Conservation (phyloP, 2,113 vertebrate genomes). For the Xyrauchen texanus region DNA sequence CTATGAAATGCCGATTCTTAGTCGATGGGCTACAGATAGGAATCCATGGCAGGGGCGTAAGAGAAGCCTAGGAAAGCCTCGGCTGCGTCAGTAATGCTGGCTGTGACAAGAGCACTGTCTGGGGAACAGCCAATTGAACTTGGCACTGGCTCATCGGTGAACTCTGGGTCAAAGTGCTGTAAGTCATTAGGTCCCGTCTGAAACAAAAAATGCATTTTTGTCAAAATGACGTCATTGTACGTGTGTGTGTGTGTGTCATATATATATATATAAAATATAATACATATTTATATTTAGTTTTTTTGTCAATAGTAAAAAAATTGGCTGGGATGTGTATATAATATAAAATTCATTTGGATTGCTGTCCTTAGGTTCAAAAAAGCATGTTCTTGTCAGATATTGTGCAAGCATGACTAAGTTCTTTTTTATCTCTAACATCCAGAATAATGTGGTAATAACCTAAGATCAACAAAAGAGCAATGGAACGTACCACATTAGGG, state of each 20-base stretch:
- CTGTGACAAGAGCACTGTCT: conserved; percentile 87
- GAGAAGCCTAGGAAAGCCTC: conserved; percentile 97
- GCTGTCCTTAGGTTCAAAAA: too few species aligned
- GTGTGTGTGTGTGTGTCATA: too few species aligned
- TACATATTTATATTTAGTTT: too few species aligned
- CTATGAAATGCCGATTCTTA: conserved; percentile 40
- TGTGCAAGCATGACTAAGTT: not conserved
- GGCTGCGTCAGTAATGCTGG: conserved; percentile 91
- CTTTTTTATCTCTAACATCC: not conserved
- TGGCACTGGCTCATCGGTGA: conserved; percentile 95
- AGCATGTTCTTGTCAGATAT: too few species aligned
- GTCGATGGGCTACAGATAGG: conserved; percentile 83
- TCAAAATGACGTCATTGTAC: not conserved
- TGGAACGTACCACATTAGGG: conserved; percentile 91
- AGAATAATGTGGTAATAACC: not conserved
- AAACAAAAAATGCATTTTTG: not conserved
- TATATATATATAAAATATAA: too few species aligned
- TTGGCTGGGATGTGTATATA: too few species aligned
- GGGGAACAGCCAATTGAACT: conserved; percentile 93
- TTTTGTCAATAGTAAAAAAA: too few species aligned
- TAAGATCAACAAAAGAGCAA: not conserved
- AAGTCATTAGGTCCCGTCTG: conserved; percentile 94
- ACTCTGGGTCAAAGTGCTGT: conserved; percentile 96
- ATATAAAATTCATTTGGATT: too few species aligned
- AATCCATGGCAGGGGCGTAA: conserved; percentile 93